Base-by-base conservation (phyloP, 1,140 invertebrate species). In the Delia radicum region DNA sequence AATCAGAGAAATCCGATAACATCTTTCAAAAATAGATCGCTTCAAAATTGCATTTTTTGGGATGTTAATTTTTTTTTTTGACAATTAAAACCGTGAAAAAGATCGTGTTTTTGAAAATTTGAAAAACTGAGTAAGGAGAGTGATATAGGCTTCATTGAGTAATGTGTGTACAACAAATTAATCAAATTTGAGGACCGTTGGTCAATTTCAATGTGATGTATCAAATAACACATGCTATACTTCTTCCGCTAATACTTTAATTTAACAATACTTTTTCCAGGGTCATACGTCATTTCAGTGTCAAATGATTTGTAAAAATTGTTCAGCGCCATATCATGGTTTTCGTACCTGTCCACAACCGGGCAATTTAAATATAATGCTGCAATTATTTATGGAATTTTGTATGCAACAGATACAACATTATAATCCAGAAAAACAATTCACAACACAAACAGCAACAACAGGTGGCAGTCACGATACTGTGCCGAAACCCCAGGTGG, bases 291-390 rank as follows among this genome's bases (percentile, higher is more conserved):
- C 82, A 3, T 84, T 84, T 18, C 77, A 84, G 31, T 84, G 82
- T 28, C 82, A 84, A 65, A 84, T 82, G 82, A 84, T 84, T 13
- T 84, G 82, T 55, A 63, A 80, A 6, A 84, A 84, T 48, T 84
- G 82, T 26, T 82, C 82, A 1, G 78, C 75, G 0, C 78, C 79
- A 5, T 81, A 81, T 78, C 82, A 84, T 31, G 78, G 79, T 33
- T 71, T 82, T 3, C 82, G 81, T 28, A 81, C 76, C 26, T 84
- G 82, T 27, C 81, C 82, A 1, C 78, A 79, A 48, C 82, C 82
- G 2, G 78, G 79, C 0, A 84, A 84, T 67, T 75, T 84, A 10
- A 81, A 77, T 27, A 80, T 80, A 31, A 80, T 81, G 18, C 37
- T 84, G 65, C 82, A 84, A 67, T 61, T 78, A 3, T 84, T 80